These are phyloP conservation scores for Ctenicera cuprea DNA, from an alignment of 2,888 invertebrate genomes.

Conservation along the genomic window DNA sequence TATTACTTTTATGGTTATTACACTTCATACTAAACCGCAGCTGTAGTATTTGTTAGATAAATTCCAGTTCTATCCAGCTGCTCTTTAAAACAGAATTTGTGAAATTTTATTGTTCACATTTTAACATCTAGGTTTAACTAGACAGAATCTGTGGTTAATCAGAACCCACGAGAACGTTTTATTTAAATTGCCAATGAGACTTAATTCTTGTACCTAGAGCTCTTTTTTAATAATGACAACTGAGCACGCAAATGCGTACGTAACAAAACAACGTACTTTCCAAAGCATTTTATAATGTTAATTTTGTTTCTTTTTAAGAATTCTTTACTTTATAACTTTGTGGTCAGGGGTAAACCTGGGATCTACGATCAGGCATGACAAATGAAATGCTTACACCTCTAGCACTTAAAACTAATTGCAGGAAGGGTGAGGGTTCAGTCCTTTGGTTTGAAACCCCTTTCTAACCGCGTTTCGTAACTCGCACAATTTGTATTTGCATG, in stretches of 20 bases:
- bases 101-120: not conserved
- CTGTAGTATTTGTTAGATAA: not conserved
- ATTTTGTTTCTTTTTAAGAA: not conserved
- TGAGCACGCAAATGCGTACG: not conserved
- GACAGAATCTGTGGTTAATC: not conserved
- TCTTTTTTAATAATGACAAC: not conserved
- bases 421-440: slow-evolving; percentile 24
- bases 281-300: not conserved
- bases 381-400: slow-evolving; percentile 36
- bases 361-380: slow-evolving; percentile 40
- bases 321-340: slow-evolving; percentile 18
- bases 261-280: too few species aligned
- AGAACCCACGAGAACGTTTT: not conserved
- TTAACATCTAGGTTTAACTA: not conserved
- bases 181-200: not conserved
- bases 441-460: slow-evolving; percentile 23
- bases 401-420: slow-evolving; percentile 47
- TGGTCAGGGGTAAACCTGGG: slow-evolving; percentile 33
- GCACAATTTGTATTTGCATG: slow-evolving; percentile 42
- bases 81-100: not conserved
- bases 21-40: slow-evolving; percentile 7
- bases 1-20: slow-evolving; percentile 21
- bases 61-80: not conserved
- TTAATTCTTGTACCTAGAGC: not conserved
- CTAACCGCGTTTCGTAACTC: slow-evolving; percentile 36